Evolutionary conservation across 1,140 invertebrate species (phyloP).

Genomic region (Philopotamus ludificatus): DNA sequence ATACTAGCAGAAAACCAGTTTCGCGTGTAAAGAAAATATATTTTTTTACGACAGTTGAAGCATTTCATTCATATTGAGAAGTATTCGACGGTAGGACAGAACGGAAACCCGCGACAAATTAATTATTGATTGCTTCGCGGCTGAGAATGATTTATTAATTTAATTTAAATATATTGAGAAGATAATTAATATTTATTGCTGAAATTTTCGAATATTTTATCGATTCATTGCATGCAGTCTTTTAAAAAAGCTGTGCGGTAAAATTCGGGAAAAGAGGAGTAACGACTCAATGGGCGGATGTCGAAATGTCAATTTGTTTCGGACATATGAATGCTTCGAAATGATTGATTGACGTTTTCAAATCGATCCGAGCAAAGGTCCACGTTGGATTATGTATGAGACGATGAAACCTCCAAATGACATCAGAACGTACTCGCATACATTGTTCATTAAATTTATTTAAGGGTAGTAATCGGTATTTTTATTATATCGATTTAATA

Average conservation of each 20-base stretch:
- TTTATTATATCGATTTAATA: too few species aligned
- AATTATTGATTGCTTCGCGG: too few species aligned
- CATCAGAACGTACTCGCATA: too few species aligned
- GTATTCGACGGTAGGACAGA: neutral
- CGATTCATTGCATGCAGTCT: too few species aligned
- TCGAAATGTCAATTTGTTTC: constrained; percentile 27
- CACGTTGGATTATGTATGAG: constrained; percentile 12
- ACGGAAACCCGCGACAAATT: neutral
- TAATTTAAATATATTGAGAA: too few species aligned
- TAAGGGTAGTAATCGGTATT: too few species aligned
- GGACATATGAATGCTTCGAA: constrained; percentile 19
- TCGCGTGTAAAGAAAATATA: neutral
- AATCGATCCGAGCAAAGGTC: neutral
- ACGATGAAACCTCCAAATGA: too few species aligned
- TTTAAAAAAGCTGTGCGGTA: too few species aligned
- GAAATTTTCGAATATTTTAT: too few species aligned
- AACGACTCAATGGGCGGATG: constrained; percentile 14
- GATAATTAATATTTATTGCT: neutral
- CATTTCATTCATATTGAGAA: neutral
- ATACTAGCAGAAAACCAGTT: too few species aligned
- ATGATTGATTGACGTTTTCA: constrained; percentile 16
- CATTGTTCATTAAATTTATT: too few species aligned
- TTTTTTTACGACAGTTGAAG: neutral
- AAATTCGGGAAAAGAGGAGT: constrained; percentile 12
- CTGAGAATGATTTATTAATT: too few species aligned